Conservation (phyloP, 2,888 invertebrate species). For the Polydrusus cervinus region DNA sequence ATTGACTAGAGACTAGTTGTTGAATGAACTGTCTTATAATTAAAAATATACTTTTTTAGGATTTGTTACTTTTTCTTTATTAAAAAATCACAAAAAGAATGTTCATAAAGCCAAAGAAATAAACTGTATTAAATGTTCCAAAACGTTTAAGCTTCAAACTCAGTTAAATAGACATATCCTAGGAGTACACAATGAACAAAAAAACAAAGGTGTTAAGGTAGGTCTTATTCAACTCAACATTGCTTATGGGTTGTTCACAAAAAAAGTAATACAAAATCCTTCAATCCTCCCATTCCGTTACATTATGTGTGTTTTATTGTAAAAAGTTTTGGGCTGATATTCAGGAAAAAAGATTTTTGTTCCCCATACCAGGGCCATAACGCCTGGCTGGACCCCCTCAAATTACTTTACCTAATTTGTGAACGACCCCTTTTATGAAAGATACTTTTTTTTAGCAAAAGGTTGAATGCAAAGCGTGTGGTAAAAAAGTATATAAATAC, state of each 20-base stretch:
- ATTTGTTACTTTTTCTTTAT: conserved; percentile 3
- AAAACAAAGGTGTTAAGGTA: conserved; percentile 1
- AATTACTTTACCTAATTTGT: too few relatives aligned
- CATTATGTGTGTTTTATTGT: too few relatives aligned
- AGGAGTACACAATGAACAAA: not conserved
- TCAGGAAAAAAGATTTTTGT: too few relatives aligned
- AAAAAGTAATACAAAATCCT: too few relatives aligned
- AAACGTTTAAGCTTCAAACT: conserved; percentile 15
- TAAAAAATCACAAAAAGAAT: conserved; percentile 10
- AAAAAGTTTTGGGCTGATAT: too few relatives aligned
- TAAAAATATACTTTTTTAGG: not conserved
- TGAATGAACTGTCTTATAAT: not conserved
- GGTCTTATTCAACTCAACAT: not conserved
- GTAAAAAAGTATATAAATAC: conserved; percentile 19
- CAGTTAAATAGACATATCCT: conserved; percentile 10
- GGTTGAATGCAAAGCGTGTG: not conserved
- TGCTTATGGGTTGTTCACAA: too few relatives aligned
- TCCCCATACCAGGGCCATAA: too few relatives aligned
- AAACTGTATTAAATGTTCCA: not conserved
- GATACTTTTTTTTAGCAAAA: conserved; percentile 1
- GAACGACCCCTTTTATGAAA: too few relatives aligned
- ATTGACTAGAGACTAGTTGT: too few relatives aligned
- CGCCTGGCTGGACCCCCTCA: too few relatives aligned
- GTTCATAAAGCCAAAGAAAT: conserved; percentile 21
- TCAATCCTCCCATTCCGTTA: too few relatives aligned